Conservation (phyloP, 1,140 invertebrate genomes). For the Zaprionus ornatus region DNA sequence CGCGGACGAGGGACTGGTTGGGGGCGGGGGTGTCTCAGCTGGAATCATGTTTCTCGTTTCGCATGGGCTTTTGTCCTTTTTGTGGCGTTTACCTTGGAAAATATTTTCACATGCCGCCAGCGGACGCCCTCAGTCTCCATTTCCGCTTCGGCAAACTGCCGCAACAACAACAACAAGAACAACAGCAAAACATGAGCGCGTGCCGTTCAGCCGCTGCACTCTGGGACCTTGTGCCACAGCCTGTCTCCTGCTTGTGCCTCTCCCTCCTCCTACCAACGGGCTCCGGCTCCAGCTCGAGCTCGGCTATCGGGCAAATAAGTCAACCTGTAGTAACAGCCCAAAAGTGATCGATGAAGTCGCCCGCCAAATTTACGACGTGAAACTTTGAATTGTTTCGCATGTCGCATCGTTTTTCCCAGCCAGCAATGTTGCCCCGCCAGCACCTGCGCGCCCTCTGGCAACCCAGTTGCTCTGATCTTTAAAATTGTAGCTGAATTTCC, state of each 20-base stretch:
- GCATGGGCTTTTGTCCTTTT: constrained; percentile 38
- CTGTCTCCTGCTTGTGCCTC: constrained; percentile 19
- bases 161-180: constrained; percentile 47
- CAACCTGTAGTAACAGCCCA: constrained; percentile 65
- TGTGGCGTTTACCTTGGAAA: constrained; percentile 79
- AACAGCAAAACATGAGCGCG: constrained; percentile 66
- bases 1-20: constrained; percentile 8
- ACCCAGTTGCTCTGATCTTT: constrained; percentile 1
- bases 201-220: constrained; percentile 60
- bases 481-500: constrained; percentile 3
- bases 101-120: constrained; percentile 73
- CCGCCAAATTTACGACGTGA: constrained; percentile 81
- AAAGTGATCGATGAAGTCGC: constrained; percentile 83
- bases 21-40: constrained; percentile 49
- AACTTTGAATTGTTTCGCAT: constrained; percentile 83
- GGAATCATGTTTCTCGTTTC: constrained; percentile 62
- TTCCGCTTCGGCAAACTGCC: constrained; percentile 69
- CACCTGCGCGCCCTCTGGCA: not conserved
- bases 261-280: constrained; percentile 4
- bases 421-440: constrained; percentile 17
- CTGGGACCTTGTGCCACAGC: constrained; percentile 24
- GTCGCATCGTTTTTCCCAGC: constrained; percentile 77
- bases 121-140: constrained; percentile 54
- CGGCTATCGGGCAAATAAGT: constrained; percentile 71
- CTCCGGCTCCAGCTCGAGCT: constrained; percentile 4